Evolutionary conservation across 2,888 invertebrate species (phyloP).

Genomic region (Syritta pipiens): DNA sequence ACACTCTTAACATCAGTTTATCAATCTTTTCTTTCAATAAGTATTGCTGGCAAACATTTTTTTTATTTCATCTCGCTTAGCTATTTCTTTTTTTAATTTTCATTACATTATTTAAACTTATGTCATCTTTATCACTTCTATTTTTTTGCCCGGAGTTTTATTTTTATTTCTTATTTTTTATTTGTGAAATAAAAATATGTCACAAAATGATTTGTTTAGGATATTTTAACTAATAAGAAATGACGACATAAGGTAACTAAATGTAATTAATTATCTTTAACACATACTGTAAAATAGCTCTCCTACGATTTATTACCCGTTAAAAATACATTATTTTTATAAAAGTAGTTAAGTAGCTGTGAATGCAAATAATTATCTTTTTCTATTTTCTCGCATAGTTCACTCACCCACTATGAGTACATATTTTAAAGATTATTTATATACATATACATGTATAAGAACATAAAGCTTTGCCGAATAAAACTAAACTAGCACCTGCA

Average conservation of each 20-base stretch:
- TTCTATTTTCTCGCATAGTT: constrained; percentile 47
- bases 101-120: too few species aligned
- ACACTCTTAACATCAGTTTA: constrained; percentile 27
- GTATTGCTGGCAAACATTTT: too few species aligned
- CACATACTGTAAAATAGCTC: constrained; percentile 43
- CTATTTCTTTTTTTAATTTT: constrained; percentile 16
- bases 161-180: constrained; percentile 3
- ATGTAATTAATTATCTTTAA: constrained; percentile 44
- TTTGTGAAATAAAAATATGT: constrained; percentile 16
- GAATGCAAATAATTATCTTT: constrained; percentile 52
- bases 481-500: constrained; percentile 54
- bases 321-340: constrained; percentile 36
- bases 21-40: too few species aligned
- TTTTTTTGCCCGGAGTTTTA: constrained; percentile 29
- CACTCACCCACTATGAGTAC: constrained; percentile 24
- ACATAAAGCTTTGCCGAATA: constrained; percentile 62
- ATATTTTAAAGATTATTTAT: constrained; percentile 3
- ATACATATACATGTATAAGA: constrained; percentile 33
- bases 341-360: constrained; percentile 58
- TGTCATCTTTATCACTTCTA: background rate
- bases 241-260: constrained; percentile 58
- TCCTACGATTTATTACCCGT: constrained; percentile 43
- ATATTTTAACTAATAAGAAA: constrained; percentile 39
- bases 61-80: background rate
- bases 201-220: constrained; percentile 53